Percentiles rank a stretch among this genome's conserved stretches.
Conservation (phyloP, 1,140 invertebrate genomes). For the Hylyphantes graminicola region DNA sequence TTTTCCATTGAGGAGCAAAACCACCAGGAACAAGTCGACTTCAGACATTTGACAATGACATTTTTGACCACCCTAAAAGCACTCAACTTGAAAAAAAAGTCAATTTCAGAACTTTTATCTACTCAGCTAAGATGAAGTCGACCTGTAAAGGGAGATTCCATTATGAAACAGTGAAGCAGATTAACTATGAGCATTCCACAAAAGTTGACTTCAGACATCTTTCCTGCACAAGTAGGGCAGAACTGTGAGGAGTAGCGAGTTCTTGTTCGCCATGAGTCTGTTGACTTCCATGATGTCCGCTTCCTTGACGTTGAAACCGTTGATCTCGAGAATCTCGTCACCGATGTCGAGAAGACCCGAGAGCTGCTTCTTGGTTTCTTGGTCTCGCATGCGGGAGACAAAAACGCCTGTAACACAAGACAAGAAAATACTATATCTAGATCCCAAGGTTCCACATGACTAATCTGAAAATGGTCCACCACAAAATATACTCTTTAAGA, state of each 20-base stretch:
- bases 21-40: not conserved
- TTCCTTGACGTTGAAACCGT: constrained; percentile 62
- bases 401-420: constrained; percentile 66
- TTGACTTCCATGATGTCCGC: constrained; percentile 61
- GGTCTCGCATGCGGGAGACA: constrained; percentile 66
- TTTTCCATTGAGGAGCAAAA: no score
- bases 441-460: not conserved
- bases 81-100: not conserved
- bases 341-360: constrained; percentile 66
- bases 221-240: constrained; percentile 59
- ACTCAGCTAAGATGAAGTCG: not conserved
- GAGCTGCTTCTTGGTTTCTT: constrained; percentile 64
- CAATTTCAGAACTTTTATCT: no score
- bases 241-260: constrained; percentile 54
- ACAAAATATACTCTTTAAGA: no score
- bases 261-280: constrained; percentile 61
- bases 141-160: not conserved
- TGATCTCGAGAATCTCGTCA: constrained; percentile 67
- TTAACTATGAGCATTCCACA: not conserved
- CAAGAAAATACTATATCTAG: not conserved
- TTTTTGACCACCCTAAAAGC: not conserved
- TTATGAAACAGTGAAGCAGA: not conserved
- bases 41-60: not conserved
- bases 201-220: constrained; percentile 31
- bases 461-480: no score